Percentiles rank a stretch among this genome's conserved stretches.
Evolutionary conservation across 2,888 invertebrate species (phyloP).

Genomic region (Drosophila conformis): DNA sequence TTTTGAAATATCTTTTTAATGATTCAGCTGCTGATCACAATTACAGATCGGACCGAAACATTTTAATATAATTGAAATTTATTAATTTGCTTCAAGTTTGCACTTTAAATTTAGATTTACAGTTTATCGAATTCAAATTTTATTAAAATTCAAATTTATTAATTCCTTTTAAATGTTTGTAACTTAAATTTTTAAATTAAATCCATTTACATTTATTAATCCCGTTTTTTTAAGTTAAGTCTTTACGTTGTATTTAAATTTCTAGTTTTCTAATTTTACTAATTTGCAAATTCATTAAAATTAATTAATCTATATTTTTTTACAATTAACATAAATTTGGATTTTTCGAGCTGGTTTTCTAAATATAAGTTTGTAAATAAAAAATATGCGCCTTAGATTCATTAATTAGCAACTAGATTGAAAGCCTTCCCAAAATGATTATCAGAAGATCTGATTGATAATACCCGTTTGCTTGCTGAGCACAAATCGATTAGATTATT

Average conservation of each 20-base stretch:
- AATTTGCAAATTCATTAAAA: not conserved
- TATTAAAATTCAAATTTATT: not conserved
- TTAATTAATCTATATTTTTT: not conserved
- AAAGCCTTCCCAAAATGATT: slow-evolving; percentile 2
- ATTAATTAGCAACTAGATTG: not conserved
- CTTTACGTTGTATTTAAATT: not conserved
- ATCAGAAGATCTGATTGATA: not conserved
- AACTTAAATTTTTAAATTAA: not conserved
- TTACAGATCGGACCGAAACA: slow-evolving; percentile 34
- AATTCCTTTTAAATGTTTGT: not conserved
- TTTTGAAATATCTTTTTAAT: slow-evolving; percentile 4
- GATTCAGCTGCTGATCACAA: slow-evolving; percentile 15
- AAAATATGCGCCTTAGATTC: not conserved
- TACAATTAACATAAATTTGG: not conserved
- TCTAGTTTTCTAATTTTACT: not conserved
- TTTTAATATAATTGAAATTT: slow-evolving; percentile 9
- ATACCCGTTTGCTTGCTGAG: not conserved
- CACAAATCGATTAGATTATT: slow-evolving; percentile 23
- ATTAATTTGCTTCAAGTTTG: not conserved
- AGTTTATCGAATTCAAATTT: not conserved
- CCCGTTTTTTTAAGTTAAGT: not conserved
- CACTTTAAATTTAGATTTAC: not conserved
- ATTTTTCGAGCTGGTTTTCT: not conserved
- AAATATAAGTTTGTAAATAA: not conserved
- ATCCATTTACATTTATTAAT: not conserved